Conservation (phyloP, 1,140 invertebrate species). For the Fopius arisanus region DNA sequence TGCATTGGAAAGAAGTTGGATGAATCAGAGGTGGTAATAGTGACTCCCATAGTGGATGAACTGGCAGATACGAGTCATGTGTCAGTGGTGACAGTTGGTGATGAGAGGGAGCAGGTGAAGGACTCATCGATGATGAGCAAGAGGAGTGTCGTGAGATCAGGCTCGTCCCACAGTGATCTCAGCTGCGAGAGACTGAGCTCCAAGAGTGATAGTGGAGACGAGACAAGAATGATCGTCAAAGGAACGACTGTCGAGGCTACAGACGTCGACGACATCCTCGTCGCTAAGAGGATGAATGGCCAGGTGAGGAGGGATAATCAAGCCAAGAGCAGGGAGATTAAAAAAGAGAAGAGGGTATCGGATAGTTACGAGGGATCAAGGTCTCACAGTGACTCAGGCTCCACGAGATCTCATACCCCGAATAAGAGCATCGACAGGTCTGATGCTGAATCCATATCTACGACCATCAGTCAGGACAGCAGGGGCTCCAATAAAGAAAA, state of each 20-base stretch:
- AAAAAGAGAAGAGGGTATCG: conserved; percentile 54
- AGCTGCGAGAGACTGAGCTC: too few relatives aligned
- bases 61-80: conserved; percentile 82
- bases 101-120: conserved; percentile 74
- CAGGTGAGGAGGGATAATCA: conserved; percentile 30
- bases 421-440: conserved; percentile 69
- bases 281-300: conserved; percentile 55
- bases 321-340: conserved; percentile 31
- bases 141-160: conserved; percentile 48
- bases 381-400: conserved; percentile 69
- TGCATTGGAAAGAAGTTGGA: conserved; percentile 72
- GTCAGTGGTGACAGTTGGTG: conserved; percentile 88
- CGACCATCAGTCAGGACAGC: conserved; percentile 81
- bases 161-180: conserved; percentile 44
- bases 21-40: conserved; percentile 82
- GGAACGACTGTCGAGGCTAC: conserved; percentile 55
- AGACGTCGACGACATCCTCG: conserved; percentile 49
- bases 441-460: conserved; percentile 84
- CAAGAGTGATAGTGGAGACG: conserved; percentile 54
- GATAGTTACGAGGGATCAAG: conserved; percentile 58
- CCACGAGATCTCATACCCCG: conserved; percentile 63
- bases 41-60: conserved; percentile 69
- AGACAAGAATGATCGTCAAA: conserved; percentile 51
- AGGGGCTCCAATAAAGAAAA: conserved; percentile 73
- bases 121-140: conserved; percentile 67